Evolutionary conservation across 2,888 invertebrate genomes (phyloP), one percentile per base, ranked within the genome.

Genomic region (Strigamia maritima): DNA sequence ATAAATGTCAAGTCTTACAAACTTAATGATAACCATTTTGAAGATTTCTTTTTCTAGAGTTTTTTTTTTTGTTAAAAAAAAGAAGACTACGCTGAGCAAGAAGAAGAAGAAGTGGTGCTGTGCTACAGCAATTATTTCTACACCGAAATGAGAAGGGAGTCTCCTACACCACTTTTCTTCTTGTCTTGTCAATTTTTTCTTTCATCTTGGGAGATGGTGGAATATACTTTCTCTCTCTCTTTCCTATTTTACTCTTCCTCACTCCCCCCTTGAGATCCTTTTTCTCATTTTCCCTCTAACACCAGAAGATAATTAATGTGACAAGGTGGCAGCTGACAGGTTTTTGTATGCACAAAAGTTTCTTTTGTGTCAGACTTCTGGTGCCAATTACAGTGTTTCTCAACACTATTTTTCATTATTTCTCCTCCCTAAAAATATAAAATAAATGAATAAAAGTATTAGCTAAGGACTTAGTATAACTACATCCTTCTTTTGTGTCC

Each of bases 281-380:
- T 60, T 60, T 60, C 60, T 60, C 60, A 60, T 60, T 60, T 60
- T 60, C 60, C 10, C 60, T 60, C 60, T 60, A 22, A 60, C 60
- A 60, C 60, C 60, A 60, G 60, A 60, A 60, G 60, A 60, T 60
- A 60, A 60, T 60, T 60, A 60, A 60, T 60, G 60, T 60, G 60
- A 60, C 60, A 60, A 60, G 60, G 60, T 60, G 60, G 60, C 60
- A 60, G 60, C 60, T 60, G 60, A 60, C 60, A 60, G 60, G 60
- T 60, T 60, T 60, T 60, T 60, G 60, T 60, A 60, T 60, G 60
- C 60, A 60, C 60, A 60, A 60, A 60, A 60, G 60, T 60, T 60
- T 60, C 60, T 60, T 60, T 60, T 60, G 60, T 60, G 60, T 24
- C 19, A 60, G 60, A 60, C 22, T 60, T 60, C 19, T 60, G 60